phyloP scores from a whole-genome alignment of 2,888 invertebrate genomes.

The Agonopterix heracliana region DNA sequence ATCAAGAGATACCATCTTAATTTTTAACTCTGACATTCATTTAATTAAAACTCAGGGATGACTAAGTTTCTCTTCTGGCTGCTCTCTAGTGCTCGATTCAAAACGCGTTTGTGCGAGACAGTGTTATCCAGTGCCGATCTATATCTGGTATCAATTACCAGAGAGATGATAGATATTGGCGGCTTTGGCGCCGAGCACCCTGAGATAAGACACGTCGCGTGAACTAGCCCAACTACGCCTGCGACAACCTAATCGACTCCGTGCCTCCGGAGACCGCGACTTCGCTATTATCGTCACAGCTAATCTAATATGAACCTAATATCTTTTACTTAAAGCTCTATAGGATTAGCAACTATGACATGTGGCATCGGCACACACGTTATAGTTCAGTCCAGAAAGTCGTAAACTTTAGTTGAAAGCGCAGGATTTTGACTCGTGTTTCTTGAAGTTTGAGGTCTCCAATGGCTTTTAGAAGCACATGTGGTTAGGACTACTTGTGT shows the following conservation, averaged over 20 bases:
- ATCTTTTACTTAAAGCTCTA: constrained; percentile 33
- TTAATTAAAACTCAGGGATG: too few species aligned
- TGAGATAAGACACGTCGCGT: constrained; percentile 56
- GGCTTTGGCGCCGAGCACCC: constrained; percentile 18
- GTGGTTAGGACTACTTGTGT: constrained; percentile 11
- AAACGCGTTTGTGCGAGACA: constrained; percentile 7
- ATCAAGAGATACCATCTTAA: constrained; percentile 25
- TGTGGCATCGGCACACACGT: constrained; percentile 29
- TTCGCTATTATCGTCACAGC: constrained; percentile 13
- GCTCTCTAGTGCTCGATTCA: neutral
- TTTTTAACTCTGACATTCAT: constrained; percentile 9
- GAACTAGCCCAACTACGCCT: constrained; percentile 45
- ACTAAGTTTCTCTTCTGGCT: neutral
- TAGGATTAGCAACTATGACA: constrained; percentile 26
- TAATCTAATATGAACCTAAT: constrained; percentile 43
- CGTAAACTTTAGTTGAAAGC: constrained; percentile 19
- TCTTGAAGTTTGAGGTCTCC: neutral
- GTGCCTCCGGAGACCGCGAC: constrained; percentile 28
- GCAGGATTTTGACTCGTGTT: constrained; percentile 23
- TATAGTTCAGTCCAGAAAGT: constrained; percentile 23
- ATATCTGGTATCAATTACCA: constrained; percentile 44
- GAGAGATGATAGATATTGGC: constrained; percentile 34
- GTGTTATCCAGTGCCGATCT: constrained; percentile 30
- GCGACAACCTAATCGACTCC: constrained; percentile 46
- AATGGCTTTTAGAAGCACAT: neutral